Evolutionary conservation across 2,113 vertebrate genomes (phyloP).

Genomic region (Macquaria australasica): DNA sequence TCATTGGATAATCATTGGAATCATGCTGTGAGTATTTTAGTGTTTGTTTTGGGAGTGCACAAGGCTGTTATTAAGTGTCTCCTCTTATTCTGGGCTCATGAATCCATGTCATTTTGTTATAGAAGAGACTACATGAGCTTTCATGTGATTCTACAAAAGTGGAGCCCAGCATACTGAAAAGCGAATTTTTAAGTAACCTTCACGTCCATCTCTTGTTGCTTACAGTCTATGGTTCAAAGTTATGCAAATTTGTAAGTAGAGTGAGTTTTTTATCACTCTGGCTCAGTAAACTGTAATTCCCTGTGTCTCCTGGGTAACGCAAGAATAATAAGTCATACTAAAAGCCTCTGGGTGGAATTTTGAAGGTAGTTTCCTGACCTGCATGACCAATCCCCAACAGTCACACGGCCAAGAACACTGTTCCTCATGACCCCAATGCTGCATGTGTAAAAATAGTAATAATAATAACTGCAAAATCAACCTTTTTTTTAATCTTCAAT

Average conservation of each 20-base stretch:
- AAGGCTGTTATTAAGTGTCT: not conserved
- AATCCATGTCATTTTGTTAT: not conserved
- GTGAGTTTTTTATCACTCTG: not conserved
- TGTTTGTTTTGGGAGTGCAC: not conserved
- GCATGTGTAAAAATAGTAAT: not conserved
- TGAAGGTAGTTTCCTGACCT: slow-evolving; percentile 33
- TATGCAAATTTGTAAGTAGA: slow-evolving; percentile 17
- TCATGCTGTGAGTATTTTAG: not conserved
- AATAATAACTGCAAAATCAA: not conserved
- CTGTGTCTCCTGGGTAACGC: slow-evolving; percentile 17
- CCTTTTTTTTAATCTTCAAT: not conserved
- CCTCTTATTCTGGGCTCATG: not conserved
- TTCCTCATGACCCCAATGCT: not conserved
- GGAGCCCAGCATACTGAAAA: not conserved
- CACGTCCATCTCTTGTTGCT: not conserved
- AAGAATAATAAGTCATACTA: slow-evolving; percentile 43
- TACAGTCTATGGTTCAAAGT: slow-evolving; percentile 16
- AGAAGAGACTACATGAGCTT: not conserved
- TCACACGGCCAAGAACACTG: not conserved
- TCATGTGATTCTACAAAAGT: not conserved
- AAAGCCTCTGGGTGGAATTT: not conserved
- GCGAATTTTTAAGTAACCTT: not conserved
- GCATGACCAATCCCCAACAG: slow-evolving; percentile 11
- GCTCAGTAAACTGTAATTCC: slow-evolving; percentile 16
- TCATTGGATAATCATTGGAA: not conserved